A percentile compares a stretch with the other conserved stretches of the same genome.
Evolutionary conservation across 2,797 vertebrate genomes (phyloP).

Genomic region (Lindbergichthys nudifrons): DNA sequence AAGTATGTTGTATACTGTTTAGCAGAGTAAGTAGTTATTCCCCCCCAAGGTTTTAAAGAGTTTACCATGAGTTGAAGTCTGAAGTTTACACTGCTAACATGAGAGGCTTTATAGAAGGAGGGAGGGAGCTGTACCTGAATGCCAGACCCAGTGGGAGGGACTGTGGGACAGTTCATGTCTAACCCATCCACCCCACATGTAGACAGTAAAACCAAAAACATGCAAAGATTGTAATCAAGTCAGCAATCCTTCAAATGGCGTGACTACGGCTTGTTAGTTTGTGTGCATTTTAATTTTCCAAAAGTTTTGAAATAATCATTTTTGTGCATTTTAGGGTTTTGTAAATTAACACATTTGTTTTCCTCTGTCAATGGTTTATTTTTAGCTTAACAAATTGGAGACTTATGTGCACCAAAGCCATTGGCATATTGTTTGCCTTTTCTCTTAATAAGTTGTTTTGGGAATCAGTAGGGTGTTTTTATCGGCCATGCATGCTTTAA

Average conservation of each 20-base stretch:
- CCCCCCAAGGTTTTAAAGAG: conserved; percentile 43
- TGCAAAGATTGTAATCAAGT: conserved; percentile 22
- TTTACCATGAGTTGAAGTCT: conserved; percentile 73
- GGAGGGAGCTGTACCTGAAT: conserved; percentile 81
- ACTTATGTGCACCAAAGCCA: neutral
- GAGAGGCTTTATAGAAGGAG: conserved; percentile 78
- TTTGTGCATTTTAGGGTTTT: conserved; percentile 21
- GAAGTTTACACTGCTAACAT: conserved; percentile 71
- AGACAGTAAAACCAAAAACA: conserved; percentile 63
- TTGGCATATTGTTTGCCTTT: conserved; percentile 16
- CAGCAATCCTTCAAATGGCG: conserved; percentile 21
- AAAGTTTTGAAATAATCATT: conserved; percentile 1
- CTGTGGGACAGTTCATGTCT: conserved; percentile 81
- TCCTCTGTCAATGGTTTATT: conserved; percentile 10
- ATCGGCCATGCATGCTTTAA: conserved; percentile 16
- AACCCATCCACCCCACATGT: conserved; percentile 74
- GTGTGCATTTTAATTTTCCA: conserved; percentile 19
- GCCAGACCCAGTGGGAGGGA: conserved; percentile 84
- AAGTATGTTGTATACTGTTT: conserved; percentile 36
- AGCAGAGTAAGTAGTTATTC: conserved; percentile 14
- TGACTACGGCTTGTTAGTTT: conserved; percentile 24
- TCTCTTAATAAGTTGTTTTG: neutral
- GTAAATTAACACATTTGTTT: conserved; percentile 10
- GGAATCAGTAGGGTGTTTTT: neutral
- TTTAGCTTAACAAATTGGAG: conserved; percentile 9